A percentile compares a stretch with the other conserved stretches of the same genome.
Evolutionary conservation across 2,888 invertebrate genomes (phyloP).

Genomic region (Coelinius sp.): DNA sequence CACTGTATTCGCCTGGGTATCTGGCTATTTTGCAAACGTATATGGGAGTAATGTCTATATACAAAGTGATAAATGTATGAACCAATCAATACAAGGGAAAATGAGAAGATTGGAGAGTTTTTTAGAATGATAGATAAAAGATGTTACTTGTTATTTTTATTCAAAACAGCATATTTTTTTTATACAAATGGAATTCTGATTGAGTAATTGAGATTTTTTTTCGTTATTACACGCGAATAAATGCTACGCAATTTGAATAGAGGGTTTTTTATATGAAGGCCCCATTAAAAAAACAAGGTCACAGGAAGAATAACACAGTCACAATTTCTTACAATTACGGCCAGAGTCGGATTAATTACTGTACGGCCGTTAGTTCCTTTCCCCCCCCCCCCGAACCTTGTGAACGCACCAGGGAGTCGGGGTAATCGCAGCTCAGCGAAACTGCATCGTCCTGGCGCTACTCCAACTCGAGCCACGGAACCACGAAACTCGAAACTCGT

Average conservation of each 20-base stretch:
- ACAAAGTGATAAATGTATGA: constrained; percentile 14
- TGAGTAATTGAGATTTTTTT: not conserved
- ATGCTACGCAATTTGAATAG: not conserved
- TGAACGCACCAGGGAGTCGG: not conserved
- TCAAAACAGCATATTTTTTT: too few species aligned
- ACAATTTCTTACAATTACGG: constrained; percentile 24
- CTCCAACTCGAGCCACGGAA: constrained; percentile 34
- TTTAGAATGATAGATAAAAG: not conserved
- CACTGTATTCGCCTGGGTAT: constrained; percentile 61
- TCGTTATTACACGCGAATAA: not conserved
- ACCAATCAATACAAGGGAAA: constrained; percentile 1
- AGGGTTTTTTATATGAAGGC: not conserved
- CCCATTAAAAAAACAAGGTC: not conserved
- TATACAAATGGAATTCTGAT: too few species aligned
- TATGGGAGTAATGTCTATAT: constrained; percentile 37
- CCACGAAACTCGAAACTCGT: constrained; percentile 35
- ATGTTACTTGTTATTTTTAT: not conserved
- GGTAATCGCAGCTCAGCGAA: constrained; percentile 21
- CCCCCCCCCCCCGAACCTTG: not conserved
- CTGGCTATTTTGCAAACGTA: constrained; percentile 37
- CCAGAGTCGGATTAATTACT: constrained; percentile 34
- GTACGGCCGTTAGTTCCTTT: constrained; percentile 19
- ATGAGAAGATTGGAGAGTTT: not conserved
- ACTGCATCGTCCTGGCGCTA: constrained; percentile 34
- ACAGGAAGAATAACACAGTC: not conserved